phyloP scores from a whole-genome alignment of 2,113 vertebrate species.

The Chaetorhynchus papuensis region DNA sequence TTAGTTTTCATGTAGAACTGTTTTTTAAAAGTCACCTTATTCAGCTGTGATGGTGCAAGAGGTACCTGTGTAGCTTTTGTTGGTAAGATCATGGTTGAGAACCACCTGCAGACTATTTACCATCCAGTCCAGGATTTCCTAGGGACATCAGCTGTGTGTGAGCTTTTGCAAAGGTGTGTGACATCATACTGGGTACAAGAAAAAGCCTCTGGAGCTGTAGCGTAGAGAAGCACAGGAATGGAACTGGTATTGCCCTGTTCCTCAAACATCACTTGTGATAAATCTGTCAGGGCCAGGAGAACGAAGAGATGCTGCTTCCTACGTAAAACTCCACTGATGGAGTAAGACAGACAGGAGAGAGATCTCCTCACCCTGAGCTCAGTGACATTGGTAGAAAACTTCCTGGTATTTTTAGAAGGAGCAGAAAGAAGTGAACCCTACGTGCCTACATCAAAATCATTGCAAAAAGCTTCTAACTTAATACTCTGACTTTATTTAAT shows the following conservation, averaged over 20 bases:
- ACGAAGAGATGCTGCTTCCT: background rate
- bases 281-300: background rate
- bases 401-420: background rate
- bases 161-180: background rate
- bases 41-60: background rate
- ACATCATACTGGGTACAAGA: background rate
- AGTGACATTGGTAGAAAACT: background rate
- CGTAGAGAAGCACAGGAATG: background rate
- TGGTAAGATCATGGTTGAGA: background rate
- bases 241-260: background rate
- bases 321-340: fast-evolving
- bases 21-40: background rate
- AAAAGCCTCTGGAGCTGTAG: background rate
- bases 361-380: background rate
- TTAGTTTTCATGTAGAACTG: background rate
- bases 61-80: background rate
- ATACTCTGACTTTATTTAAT: background rate
- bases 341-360: background rate
- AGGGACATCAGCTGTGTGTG: background rate
- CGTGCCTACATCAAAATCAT: background rate
- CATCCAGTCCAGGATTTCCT: background rate
- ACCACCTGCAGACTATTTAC: background rate
- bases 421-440: background rate
- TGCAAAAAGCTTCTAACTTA: background rate
- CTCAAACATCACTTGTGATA: background rate